Percentiles rank a stretch among this genome's conserved stretches.
Evolutionary conservation across 1,140 invertebrate species (phyloP).

Genomic region (Pseudomyrmex cubaensis): DNA sequence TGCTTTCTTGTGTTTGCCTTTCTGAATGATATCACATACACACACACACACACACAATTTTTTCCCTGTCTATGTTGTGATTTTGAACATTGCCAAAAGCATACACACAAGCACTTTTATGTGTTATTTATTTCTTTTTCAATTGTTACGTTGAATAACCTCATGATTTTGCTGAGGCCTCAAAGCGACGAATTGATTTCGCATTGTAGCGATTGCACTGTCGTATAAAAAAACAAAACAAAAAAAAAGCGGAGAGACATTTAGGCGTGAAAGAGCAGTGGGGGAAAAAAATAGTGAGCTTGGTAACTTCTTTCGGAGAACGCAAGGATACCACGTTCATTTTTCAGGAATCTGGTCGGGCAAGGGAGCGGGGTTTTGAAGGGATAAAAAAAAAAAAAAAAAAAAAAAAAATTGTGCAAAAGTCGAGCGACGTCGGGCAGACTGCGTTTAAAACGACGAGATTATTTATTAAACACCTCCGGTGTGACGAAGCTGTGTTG

Average conservation of each 20-base stretch:
- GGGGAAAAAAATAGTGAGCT: neutral
- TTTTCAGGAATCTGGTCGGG: neutral
- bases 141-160: slow-evolving; percentile 44
- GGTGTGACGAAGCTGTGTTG: slow-evolving; percentile 42
- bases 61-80: too few relatives aligned
- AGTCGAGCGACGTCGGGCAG: slow-evolving; percentile 76
- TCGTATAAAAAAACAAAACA: slow-evolving; percentile 17
- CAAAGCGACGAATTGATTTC: slow-evolving; percentile 73
- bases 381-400: slow-evolving; percentile 48
- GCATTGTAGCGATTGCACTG: slow-evolving; percentile 73
- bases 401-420: slow-evolving; percentile 52
- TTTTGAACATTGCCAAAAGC: too few relatives aligned
- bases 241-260: neutral
- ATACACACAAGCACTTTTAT: too few relatives aligned
- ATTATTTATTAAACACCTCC: slow-evolving; percentile 25
- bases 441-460: slow-evolving; percentile 74
- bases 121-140: too few relatives aligned
- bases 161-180: slow-evolving; percentile 54
- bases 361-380: slow-evolving; percentile 80
- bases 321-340: too few relatives aligned
- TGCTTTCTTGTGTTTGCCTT: too few relatives aligned
- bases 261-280: too few relatives aligned
- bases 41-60: too few relatives aligned
- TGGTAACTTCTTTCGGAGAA: neutral
- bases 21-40: too few relatives aligned